A percentile compares a stretch with the other conserved stretches of the same genome.
Conservation (phyloP, 2,888 invertebrate genomes). For the Autographa gamma region DNA sequence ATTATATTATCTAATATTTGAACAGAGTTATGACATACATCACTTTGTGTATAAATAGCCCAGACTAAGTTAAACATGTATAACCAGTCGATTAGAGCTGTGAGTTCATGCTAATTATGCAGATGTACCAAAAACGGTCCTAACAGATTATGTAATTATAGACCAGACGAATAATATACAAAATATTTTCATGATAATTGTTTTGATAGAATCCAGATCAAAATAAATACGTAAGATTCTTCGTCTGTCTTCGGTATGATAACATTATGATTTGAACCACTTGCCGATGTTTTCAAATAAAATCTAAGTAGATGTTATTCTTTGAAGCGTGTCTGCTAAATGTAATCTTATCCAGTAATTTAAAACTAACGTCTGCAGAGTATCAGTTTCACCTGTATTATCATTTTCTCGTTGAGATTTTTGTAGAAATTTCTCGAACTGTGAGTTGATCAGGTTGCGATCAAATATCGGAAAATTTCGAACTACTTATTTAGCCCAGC, state of each 20-base stretch:
- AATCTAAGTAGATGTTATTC: background rate
- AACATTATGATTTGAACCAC: constrained; percentile 13
- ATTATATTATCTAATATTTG: constrained; percentile 4
- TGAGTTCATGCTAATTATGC: background rate
- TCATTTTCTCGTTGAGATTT: background rate
- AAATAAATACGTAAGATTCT: background rate
- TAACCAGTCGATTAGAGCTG: background rate
- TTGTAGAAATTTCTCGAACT: background rate
- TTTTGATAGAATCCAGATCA: background rate
- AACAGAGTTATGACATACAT: background rate
- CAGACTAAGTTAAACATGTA: background rate
- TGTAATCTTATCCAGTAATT: background rate
- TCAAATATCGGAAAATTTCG: no score
- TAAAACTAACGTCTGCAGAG: background rate
- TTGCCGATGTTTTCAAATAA: constrained; percentile 19
- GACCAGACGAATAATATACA: no score
- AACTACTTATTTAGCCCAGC: no score
- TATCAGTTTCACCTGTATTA: background rate
- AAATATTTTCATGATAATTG: background rate
- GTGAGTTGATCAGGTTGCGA: background rate
- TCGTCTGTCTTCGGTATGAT: background rate
- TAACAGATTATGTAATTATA: no score
- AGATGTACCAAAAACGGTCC: no score
- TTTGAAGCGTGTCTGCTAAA: constrained; percentile 12
- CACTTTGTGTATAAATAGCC: background rate